A percentile compares a stretch with the other conserved stretches of the same genome.
Conservation (phyloP, 2,113 vertebrate genomes). For the Nettapus auritus region DNA sequence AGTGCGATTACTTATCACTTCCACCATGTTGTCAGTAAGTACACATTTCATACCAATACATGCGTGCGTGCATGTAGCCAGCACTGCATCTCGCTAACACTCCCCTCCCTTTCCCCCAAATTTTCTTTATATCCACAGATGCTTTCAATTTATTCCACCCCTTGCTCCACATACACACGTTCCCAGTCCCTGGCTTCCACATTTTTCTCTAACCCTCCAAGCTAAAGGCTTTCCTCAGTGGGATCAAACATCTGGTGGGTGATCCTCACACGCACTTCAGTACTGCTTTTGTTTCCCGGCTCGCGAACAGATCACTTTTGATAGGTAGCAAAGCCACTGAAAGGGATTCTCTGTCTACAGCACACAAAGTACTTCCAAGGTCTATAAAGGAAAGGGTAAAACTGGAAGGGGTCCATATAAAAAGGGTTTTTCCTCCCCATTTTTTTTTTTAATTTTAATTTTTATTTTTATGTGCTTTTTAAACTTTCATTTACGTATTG, state of each 20-base stretch:
- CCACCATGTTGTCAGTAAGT: background rate
- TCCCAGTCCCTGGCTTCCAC: background rate
- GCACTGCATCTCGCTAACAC: background rate
- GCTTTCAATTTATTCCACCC: conserved; percentile 41
- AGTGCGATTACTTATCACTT: background rate
- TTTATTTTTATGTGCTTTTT: background rate
- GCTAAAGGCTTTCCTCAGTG: background rate
- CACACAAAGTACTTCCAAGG: background rate
- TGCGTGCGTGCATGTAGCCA: background rate
- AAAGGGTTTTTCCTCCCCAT: fast-evolving
- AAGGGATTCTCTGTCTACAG: background rate
- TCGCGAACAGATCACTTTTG: background rate
- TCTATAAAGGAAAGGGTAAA: background rate
- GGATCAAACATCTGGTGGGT: conserved; percentile 27
- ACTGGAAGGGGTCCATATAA: background rate
- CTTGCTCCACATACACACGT: background rate
- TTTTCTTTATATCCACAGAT: background rate
- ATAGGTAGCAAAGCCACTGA: background rate
- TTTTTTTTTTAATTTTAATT: background rate
- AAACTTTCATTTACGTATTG: background rate
- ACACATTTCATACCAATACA: background rate
- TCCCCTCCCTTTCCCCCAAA: background rate
- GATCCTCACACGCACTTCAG: background rate
- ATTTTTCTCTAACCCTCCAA: conserved; percentile 31
- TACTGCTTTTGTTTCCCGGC: background rate